Evolutionary conservation across 2,888 invertebrate species (phyloP).

Genomic region (Eurytoma adleriae): DNA sequence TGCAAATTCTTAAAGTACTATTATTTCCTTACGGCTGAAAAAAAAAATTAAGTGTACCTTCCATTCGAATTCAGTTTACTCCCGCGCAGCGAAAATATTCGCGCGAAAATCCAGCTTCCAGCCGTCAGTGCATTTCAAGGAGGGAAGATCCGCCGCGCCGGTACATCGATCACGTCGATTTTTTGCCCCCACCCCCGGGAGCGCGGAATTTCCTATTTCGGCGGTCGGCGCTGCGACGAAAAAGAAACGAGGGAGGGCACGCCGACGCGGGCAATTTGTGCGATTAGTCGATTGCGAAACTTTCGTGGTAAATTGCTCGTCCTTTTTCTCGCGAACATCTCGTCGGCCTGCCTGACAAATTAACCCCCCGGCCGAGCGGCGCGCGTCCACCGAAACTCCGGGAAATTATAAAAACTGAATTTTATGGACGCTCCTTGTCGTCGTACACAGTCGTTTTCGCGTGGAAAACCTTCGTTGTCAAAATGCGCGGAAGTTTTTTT

Average conservation of each 20-base stretch:
- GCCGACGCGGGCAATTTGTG: slow-evolving; percentile 41
- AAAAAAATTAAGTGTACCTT: too few relatives aligned
- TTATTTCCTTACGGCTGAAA: too few relatives aligned
- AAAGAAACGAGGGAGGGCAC: slow-evolving; percentile 16
- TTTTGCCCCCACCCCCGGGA: not conserved
- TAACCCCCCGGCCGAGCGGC: not conserved
- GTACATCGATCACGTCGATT: not conserved
- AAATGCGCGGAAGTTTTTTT: too few relatives aligned
- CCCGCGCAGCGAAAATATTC: not conserved
- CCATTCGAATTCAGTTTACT: not conserved
- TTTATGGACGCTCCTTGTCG: too few relatives aligned
- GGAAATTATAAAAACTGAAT: too few relatives aligned
- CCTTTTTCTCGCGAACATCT: slow-evolving; percentile 18
- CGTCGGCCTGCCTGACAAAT: slow-evolving; percentile 27
- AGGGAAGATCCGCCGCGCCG: too few relatives aligned
- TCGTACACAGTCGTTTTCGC: too few relatives aligned
- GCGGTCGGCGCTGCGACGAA: not conserved
- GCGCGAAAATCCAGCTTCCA: too few relatives aligned
- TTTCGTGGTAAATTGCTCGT: slow-evolving; percentile 45
- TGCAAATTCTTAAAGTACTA: too few relatives aligned
- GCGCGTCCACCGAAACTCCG: too few relatives aligned
- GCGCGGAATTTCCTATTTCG: slow-evolving; percentile 7
- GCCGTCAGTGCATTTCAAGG: too few relatives aligned
- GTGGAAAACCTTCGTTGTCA: too few relatives aligned
- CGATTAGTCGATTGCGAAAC: slow-evolving; percentile 41